Conservation (phyloP, 2,113 vertebrate genomes). For the Hydropotes inermis region DNA sequence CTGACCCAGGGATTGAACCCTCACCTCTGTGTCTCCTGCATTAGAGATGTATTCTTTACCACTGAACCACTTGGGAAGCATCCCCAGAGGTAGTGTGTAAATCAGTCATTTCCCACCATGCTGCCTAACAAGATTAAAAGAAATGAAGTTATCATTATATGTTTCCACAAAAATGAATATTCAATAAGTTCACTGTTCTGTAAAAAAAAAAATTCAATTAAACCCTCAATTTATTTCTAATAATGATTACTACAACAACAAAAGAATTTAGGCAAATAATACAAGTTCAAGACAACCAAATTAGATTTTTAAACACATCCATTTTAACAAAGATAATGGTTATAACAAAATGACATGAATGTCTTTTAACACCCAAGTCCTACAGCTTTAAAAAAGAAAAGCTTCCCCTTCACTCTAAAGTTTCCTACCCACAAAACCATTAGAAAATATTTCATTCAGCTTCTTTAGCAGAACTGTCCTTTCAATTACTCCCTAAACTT, state of each 20-base stretch:
- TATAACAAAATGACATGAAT: background rate
- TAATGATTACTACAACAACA: conserved; percentile 14
- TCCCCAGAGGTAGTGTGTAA: background rate
- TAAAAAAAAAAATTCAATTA: background rate
- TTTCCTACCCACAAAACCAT: background rate
- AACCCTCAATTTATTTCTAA: background rate
- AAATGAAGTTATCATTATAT: background rate
- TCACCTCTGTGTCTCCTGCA: background rate
- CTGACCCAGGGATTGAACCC: background rate
- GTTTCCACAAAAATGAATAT: background rate
- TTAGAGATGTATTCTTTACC: background rate
- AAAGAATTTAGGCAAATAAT: background rate
- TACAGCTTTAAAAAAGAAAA: background rate
- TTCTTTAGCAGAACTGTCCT: background rate
- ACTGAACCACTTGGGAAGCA: background rate
- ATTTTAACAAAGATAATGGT: background rate
- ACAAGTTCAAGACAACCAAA: background rate
- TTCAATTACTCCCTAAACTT: background rate
- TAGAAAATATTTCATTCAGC: background rate
- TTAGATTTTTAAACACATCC: background rate
- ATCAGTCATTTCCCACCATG: background rate
- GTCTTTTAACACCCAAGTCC: background rate
- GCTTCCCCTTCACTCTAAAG: background rate
- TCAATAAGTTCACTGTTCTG: background rate
- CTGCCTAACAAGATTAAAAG: background rate